phyloP scores from a whole-genome alignment of 1,140 invertebrate genomes.

The Bursaphelenchus mucronatus region DNA sequence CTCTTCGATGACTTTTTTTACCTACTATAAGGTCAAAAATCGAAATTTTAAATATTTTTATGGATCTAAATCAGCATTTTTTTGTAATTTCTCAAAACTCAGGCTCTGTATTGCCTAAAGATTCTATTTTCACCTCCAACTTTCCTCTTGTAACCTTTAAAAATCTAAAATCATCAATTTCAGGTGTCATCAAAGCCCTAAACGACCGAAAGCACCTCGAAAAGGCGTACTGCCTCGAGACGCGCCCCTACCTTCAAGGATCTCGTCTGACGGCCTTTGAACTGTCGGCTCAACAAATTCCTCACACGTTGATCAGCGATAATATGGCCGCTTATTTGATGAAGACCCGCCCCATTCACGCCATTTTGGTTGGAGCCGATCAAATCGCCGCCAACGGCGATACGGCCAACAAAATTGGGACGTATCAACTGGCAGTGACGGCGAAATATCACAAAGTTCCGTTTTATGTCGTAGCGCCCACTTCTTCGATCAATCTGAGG shows the following conservation, averaged over 20 bases:
- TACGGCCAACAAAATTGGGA: conserved; percentile 98
- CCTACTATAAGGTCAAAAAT: too few species aligned
- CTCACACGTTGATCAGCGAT: conserved; percentile 86
- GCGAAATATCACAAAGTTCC: conserved; percentile 85
- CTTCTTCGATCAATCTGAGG: conserved; percentile 81
- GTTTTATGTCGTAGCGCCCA: conserved; percentile 90
- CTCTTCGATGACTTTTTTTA: too few species aligned
- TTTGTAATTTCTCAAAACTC: too few species aligned
- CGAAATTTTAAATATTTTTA: too few species aligned
- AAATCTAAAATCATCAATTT: conserved; percentile 25
- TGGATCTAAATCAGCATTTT: too few species aligned
- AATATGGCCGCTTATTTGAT: conserved; percentile 87
- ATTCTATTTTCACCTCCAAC: conserved; percentile 1
- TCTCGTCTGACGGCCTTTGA: conserved; percentile 89
- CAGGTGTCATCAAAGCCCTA: conserved; percentile 78
- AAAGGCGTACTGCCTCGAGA: conserved; percentile 89
- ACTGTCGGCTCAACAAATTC: conserved; percentile 84
- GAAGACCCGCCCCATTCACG: conserved; percentile 67
- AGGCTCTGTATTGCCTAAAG: not conserved
- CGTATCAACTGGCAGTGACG: conserved; percentile 87
- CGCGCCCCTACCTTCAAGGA: conserved; percentile 94
- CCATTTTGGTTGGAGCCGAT: conserved; percentile 73
- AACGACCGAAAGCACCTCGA: conserved; percentile 71
- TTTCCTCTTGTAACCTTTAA: conserved; percentile 5
- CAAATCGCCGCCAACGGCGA: conserved; percentile 90